Base-by-base conservation (phyloP, 2,797 vertebrate species). In the Ctenopoma multispine region DNA sequence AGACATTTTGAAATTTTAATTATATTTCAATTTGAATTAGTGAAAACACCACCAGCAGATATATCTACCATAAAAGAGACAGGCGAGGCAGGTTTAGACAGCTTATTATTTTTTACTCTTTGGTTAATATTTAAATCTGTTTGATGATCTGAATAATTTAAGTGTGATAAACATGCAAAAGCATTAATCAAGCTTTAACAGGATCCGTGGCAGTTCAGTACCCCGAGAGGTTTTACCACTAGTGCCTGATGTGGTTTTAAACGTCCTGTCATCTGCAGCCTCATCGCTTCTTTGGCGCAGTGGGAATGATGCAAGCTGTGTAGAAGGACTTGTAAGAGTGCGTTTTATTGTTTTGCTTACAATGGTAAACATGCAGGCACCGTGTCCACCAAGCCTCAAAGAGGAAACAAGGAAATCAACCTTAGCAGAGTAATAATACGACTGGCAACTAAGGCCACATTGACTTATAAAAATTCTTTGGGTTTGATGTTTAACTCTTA, bases 331-430 rank as follows among this genome's bases (percentile, higher is more conserved):
- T 48, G 53, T 29, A 62, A 41, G 46, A 50, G 4, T 38, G 20
- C 50, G 67, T 41, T 71, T 68, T 72, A 49, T 50, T 72, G 73
- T 59, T 77, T 72, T 17, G 46, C 53, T 54, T 49, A 58, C 63
- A 51, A 44, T 61, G 63, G 73, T 68, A 69, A 79, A 82, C 54
- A 63, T 27, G 63, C 38, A 24, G 61, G 69, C 63, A 49, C 36
- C n/a, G 75, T 11, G 6, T 61, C 49, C 58, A 34, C 21, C 62
- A 62, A 78, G 56, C 44, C 77, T 51, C 21, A 8, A 31, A 40
- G 44, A 47, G 43, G 63, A 80, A 74, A 75, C 60, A 69, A 47
- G 27, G 13, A 44, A 48, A 38, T 46, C 0, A 46, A 47, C 21
- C 55, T 48, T 41, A 44, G 69, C 64, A 10, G 41, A 13, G 36